Evolutionary conservation across 1,140 invertebrate genomes (phyloP), one percentile per base, ranked within the genome.

Genomic region (Caenorhabditis latens): DNA sequence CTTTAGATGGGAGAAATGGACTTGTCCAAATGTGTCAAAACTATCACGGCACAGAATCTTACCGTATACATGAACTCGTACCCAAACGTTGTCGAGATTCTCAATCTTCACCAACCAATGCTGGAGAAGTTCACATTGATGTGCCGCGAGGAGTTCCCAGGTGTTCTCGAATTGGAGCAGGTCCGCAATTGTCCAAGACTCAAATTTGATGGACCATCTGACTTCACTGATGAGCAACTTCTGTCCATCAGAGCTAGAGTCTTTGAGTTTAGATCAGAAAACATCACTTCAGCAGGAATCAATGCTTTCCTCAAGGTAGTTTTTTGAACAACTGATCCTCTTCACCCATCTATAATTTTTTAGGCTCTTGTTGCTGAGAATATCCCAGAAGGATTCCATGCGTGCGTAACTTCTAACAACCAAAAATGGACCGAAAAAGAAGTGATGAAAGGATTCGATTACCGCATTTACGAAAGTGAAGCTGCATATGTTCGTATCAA

Each of bases 1-100:
- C 13, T 79, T 53, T 24, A 79, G 71, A 50, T 79, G 46, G 71
- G 71, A 24, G 71, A 79, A 11, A 79, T 79, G 71, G 71, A 79
- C 11, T n/a, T 79, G 46, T 9, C n/a, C 13, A 79, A 79, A 40
- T 79, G n/a, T 43, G 71, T 50, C 0, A 48, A 50, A n/a, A 79
- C 46, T 2, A 79, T 79, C 53, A 14, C 71, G 8, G 46, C 71
- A 7, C n/a, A 79, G 14, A 79, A 50, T 13, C 71, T 79, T n/a
- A 79, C 21, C 0, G n/a, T 50, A 14, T 6, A 11, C 21, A 79
- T 79, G 71, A 46, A 79, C 21, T 79, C 71, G 2, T 50, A 50
- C 40, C 46, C 13, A 11, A 79, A 79, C 24, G 14, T 79, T 11
- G 46, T 79, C 0, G 14, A 79, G 14, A 79, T 79, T 50, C 7